These are phyloP conservation scores for Quiscalus mexicanus DNA, from an alignment of 2,113 vertebrate genomes.

Conservation along the genomic window DNA sequence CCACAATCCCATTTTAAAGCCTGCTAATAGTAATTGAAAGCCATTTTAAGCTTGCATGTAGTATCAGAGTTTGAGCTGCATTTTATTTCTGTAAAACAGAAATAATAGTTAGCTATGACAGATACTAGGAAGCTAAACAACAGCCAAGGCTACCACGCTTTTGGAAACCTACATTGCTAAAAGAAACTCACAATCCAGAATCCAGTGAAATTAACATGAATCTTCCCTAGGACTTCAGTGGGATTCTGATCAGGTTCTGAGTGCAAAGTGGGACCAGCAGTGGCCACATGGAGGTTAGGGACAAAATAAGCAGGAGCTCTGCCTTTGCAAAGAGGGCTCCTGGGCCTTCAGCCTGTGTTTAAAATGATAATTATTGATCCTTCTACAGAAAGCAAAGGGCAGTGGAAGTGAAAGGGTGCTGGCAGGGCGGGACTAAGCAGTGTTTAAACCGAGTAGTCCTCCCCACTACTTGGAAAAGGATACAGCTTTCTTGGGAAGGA, in stretches of 20 bases:
- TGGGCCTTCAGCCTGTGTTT: neutral
- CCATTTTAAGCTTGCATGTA: constrained; percentile 11
- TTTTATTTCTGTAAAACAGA: constrained; percentile 32
- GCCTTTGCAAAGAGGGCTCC: neutral
- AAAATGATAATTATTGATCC: neutral
- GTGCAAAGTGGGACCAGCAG: neutral
- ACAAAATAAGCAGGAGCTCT: neutral
- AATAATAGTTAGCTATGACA: constrained; percentile 10
- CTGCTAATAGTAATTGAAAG: constrained; percentile 18
- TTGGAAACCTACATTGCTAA: neutral
- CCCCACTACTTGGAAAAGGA: neutral
- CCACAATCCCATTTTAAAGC: constrained; percentile 21
- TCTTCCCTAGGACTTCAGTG: neutral
- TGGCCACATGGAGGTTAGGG: neutral
- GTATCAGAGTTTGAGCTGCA: neutral
- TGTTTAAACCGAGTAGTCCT: neutral
- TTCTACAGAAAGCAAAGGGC: neutral
- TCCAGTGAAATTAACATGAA: neutral
- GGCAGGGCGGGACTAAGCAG: neutral
- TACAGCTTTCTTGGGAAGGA: neutral
- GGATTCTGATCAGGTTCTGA: neutral
- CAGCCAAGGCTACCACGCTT: neutral
- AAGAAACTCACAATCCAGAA: neutral
- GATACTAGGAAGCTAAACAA: neutral
- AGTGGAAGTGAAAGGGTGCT: neutral